Percentiles rank a stretch among this genome's conserved stretches.
These are phyloP conservation scores for Rhynchonycteris naso DNA, from an alignment of 2,797 vertebrate species.

Conservation along the genomic window DNA sequence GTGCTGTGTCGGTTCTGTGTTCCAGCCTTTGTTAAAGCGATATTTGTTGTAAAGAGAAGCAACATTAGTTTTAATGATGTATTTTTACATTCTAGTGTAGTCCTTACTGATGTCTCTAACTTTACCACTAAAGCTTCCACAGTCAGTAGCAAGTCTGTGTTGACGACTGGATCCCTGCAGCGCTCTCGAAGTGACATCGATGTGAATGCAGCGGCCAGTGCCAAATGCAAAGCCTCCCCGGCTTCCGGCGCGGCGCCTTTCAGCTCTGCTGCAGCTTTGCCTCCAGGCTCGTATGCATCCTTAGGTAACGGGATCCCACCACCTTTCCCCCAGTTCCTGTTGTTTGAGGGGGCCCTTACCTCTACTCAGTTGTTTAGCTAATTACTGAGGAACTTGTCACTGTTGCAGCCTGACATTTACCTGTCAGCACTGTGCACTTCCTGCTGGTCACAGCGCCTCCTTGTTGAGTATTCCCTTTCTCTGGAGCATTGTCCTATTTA, in stretches of 20 bases:
- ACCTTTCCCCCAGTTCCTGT: neutral
- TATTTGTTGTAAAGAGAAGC: conserved; percentile 38
- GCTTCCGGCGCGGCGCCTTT: conserved; percentile 91
- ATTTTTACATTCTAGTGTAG: neutral
- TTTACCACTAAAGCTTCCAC: conserved; percentile 90
- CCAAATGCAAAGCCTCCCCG: conserved; percentile 94
- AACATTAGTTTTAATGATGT: neutral
- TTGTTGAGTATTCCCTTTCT: neutral
- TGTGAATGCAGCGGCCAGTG: conserved; percentile 96
- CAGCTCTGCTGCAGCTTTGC: conserved; percentile 94
- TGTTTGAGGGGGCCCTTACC: neutral
- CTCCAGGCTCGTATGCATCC: conserved; percentile 97
- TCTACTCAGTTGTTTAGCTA: neutral
- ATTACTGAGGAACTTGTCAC: neutral
- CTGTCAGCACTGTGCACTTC: neutral
- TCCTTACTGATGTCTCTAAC: conserved; percentile 25
- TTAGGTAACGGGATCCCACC: conserved; percentile 89
- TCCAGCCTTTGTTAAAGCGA: neutral
- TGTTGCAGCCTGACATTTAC: neutral
- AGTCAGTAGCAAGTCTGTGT: conserved; percentile 90
- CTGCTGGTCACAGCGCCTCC: neutral
- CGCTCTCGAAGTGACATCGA: conserved; percentile 98
- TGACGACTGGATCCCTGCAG: conserved; percentile 94
- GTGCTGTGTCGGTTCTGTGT: no score
- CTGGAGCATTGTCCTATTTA: neutral